Evolutionary conservation across 2,888 invertebrate species (phyloP).

Genomic region (Epistrophe eligans): DNA sequence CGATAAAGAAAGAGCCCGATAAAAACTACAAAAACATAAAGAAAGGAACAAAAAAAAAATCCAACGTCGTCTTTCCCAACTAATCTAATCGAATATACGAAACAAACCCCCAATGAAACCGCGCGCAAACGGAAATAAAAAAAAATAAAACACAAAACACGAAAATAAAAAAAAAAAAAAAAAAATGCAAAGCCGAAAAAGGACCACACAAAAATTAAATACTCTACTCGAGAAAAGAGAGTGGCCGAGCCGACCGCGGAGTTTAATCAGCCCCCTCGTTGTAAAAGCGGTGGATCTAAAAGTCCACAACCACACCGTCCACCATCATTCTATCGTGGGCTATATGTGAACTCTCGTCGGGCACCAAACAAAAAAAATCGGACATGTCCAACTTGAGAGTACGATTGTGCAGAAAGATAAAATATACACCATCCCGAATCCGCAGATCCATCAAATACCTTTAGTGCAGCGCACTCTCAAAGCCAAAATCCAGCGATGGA

Average conservation of each 20-base stretch:
- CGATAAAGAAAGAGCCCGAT: conserved; percentile 50
- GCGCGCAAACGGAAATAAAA: conserved; percentile 68
- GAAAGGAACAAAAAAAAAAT: conserved; percentile 34
- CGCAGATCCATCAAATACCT: conserved; percentile 31
- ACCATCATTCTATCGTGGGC: conserved; percentile 27
- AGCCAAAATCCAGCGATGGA: conserved; percentile 25
- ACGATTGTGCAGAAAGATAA: conserved; percentile 71
- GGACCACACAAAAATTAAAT: conserved; percentile 74
- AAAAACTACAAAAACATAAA: conserved; percentile 32
- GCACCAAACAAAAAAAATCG: conserved; percentile 26
- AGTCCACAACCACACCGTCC: conserved; percentile 9
- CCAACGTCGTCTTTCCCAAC: conserved; percentile 33
- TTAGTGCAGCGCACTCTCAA: conserved; percentile 45
- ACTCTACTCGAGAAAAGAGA: conserved; percentile 42
- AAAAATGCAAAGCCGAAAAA: conserved; percentile 21
- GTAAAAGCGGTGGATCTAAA: conserved; percentile 42
- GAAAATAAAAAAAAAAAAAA: conserved; percentile 2
- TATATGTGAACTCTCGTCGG: conserved; percentile 60
- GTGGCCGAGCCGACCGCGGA: neutral
- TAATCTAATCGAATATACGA: conserved; percentile 73
- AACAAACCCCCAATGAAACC: conserved; percentile 72
- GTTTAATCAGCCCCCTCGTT: conserved; percentile 14
- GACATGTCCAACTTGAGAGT: conserved; percentile 69
- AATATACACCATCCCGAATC: conserved; percentile 49
- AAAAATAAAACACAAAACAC: conserved; percentile 24